These are phyloP conservation scores for Sebastes kiyomatsui DNA, from an alignment of 2,797 vertebrate genomes.

Conservation along the genomic window DNA sequence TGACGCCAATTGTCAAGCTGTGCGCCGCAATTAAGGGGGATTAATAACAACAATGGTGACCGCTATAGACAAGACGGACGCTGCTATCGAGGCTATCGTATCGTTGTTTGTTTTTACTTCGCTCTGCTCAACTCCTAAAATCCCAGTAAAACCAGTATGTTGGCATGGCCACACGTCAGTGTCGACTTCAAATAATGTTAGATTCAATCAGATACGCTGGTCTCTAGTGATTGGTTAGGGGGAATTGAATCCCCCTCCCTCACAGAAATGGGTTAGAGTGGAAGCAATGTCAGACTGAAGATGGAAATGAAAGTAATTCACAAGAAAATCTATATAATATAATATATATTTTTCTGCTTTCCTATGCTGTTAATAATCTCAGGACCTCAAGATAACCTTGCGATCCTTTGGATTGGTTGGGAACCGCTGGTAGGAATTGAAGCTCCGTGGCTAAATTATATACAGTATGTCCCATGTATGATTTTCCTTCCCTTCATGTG, in stretches of 20 bases:
- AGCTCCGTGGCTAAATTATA: neutral
- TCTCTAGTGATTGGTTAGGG: neutral
- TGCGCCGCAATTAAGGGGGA: neutral
- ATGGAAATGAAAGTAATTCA: neutral
- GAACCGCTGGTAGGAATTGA: neutral
- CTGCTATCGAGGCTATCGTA: neutral
- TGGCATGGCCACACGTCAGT: neutral
- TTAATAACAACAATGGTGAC: neutral
- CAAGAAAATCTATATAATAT: neutral
- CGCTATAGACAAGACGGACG: neutral
- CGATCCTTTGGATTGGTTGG: neutral
- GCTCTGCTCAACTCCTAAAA: neutral
- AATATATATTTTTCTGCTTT: neutral
- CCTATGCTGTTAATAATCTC: neutral
- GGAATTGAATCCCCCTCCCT: neutral
- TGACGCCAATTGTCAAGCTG: neutral
- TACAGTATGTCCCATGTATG: neutral
- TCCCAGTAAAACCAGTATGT: too few species aligned
- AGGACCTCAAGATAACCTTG: neutral
- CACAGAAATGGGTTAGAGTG: neutral
- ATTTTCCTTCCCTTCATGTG: neutral
- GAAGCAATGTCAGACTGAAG: neutral
- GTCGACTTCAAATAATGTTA: neutral
- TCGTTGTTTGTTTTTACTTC: neutral
- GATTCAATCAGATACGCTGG: neutral